These are phyloP conservation scores for Phrynocephalus versicolor DNA, from an alignment of 2,113 vertebrate genomes.

Conservation along the genomic window DNA sequence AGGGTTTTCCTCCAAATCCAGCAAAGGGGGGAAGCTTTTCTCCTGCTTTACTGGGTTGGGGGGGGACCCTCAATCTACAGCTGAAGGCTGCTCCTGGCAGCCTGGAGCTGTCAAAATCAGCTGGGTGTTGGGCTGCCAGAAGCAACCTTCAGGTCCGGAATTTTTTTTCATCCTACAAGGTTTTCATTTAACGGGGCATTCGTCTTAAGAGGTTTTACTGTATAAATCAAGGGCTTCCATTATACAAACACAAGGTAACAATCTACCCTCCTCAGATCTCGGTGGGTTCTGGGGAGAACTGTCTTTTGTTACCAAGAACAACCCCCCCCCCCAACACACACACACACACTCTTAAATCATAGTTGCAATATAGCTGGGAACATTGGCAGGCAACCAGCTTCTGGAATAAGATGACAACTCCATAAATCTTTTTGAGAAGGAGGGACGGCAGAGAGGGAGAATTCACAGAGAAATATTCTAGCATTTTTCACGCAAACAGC, in stretches of 20 bases:
- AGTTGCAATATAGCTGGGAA: constrained; percentile 44
- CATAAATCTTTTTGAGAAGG: background rate
- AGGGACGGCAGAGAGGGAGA: background rate
- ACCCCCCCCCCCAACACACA: too few relatives aligned
- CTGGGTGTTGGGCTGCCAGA: too few relatives aligned
- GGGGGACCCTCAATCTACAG: too few relatives aligned
- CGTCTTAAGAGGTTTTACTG: too few relatives aligned
- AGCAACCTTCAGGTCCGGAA: too few relatives aligned
- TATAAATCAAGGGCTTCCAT: background rate
- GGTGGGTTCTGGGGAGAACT: constrained; percentile 24
- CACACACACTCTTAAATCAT: constrained; percentile 18
- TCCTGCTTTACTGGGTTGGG: too few relatives aligned
- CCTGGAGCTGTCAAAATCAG: too few relatives aligned
- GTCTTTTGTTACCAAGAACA: constrained; percentile 42
- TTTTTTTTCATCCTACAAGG: too few relatives aligned
- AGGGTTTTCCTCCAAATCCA: too few relatives aligned
- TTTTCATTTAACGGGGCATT: too few relatives aligned
- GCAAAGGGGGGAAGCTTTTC: too few relatives aligned
- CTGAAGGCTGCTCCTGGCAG: too few relatives aligned
- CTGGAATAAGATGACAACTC: constrained; percentile 23
- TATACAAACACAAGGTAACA: background rate
- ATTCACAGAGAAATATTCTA: constrained; percentile 10
- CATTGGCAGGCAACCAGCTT: constrained; percentile 19
- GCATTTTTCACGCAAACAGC: constrained; percentile 6
- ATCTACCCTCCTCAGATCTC: constrained; percentile 34